Percentiles rank a stretch among this genome's conserved stretches.
Conservation (phyloP, 2,888 invertebrate genomes). For the Gari tellinella region DNA sequence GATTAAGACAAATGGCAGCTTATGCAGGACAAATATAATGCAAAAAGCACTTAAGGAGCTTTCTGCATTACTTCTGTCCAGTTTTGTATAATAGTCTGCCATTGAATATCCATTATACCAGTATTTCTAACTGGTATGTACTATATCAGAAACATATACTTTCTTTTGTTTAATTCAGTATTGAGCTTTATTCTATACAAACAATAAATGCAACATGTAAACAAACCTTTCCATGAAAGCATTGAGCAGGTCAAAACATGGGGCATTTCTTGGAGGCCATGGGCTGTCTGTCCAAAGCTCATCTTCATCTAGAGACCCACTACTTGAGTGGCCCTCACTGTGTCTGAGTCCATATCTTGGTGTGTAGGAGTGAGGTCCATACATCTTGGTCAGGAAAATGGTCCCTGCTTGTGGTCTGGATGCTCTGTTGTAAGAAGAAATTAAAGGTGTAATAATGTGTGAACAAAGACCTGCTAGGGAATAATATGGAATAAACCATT, state of each 20-base stretch:
- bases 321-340: constrained; percentile 68
- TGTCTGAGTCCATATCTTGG: constrained; percentile 77
- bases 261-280: constrained; percentile 84
- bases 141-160: no score
- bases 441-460: background rate
- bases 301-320: constrained; percentile 73
- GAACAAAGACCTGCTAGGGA: background rate
- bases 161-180: no score
- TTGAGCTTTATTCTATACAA: no score
- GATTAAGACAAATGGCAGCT: no score
- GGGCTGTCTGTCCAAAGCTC: constrained; percentile 82
- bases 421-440: constrained; percentile 61
- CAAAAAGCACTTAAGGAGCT: no score
- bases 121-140: no score
- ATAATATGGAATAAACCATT: no score
- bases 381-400: constrained; percentile 82
- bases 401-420: constrained; percentile 77
- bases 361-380: constrained; percentile 81
- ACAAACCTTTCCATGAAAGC: constrained; percentile 84
- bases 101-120: no score
- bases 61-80: no score
- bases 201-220: no score
- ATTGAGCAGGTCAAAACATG: constrained; percentile 83
- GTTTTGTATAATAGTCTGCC: no score
- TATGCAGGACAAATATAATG: no score